A percentile compares a stretch with the other conserved stretches of the same genome.
Conservation (phyloP, 2,113 vertebrate species). For the Boulengeromyrus knoepffleri region DNA sequence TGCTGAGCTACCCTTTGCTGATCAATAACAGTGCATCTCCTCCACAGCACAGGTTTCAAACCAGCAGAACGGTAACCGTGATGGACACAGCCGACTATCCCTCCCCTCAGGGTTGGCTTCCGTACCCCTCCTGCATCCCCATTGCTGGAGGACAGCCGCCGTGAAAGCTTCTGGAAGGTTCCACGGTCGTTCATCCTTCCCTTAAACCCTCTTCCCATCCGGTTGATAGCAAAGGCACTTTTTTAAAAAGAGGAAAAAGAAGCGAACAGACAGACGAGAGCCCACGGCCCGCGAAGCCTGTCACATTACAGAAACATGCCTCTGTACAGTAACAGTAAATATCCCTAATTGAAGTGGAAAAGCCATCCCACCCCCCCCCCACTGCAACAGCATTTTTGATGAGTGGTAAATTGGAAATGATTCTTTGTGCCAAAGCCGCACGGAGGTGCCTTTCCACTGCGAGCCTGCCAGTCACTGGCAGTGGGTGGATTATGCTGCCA, state of each 20-base stretch:
- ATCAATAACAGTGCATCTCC: background rate
- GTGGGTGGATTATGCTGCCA: constrained; percentile 72
- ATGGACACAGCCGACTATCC: background rate
- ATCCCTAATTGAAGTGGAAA: constrained; percentile 87
- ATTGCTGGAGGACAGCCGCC: constrained; percentile 50
- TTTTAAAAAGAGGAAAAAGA: constrained; percentile 17
- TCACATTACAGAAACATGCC: constrained; percentile 89
- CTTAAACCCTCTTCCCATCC: constrained; percentile 53
- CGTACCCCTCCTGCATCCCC: constrained; percentile 20
- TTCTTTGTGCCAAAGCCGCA: constrained; percentile 65
- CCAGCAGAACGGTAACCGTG: background rate
- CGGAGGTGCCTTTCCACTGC: constrained; percentile 73
- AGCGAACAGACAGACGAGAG: constrained; percentile 54
- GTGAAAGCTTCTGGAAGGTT: constrained; percentile 28
- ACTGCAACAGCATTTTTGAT: constrained; percentile 71
- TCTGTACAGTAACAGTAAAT: constrained; percentile 93
- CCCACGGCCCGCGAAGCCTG: constrained; percentile 78
- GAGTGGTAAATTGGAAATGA: constrained; percentile 86
- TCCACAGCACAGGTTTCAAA: background rate
- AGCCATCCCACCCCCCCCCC: constrained; percentile 55
- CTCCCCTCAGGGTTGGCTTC: background rate
- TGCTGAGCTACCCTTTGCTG: background rate
- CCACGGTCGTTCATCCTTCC: constrained; percentile 60
- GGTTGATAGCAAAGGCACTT: constrained; percentile 3
- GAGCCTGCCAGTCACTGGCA: constrained; percentile 71